Base-by-base conservation (phyloP, 2,797 vertebrate species). In the Pangasius macronema region DNA sequence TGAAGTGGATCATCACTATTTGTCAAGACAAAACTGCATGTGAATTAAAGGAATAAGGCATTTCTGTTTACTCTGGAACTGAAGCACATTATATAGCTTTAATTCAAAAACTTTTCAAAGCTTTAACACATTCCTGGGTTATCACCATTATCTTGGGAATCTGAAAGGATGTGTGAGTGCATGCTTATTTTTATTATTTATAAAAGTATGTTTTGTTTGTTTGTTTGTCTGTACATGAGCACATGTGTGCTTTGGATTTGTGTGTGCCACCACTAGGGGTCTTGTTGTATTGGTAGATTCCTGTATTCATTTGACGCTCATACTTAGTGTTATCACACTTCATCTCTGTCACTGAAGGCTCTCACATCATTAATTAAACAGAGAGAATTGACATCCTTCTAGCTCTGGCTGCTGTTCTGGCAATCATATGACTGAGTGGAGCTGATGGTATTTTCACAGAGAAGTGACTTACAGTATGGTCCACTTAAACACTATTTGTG, bases 331-430 rank as follows among this genome's bases (percentile, higher is more conserved):
- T 88, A 87, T 70, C 68, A 75, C 84, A 42, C 72, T 86, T 89
- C 39, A 84, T 87, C 20, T 84, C 57, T 63, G 73, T 84, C 80
- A 83, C 83, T 87, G 81, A 68, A 89, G 83, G 76, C 72, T 82
- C 68, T 86, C 63, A 79, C 24, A 83, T 90, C 84, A 85, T 89
- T 88, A 89, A 88, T 89, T 82, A 77, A 5, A 36, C 30, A 86
- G 59, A 88, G 61, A 73, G 42, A 85, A 39, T 42, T 80, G 27
- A 67, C 9, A 49, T 51, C 61, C 10, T 67, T 83, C 16, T 49
- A 67, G 16, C 63, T 33, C 27, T 46, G 83, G 14, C 67, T 84
- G 53, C 51, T 59, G 51, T 75, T 84, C 49, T n/a, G 36, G 55
- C 13, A 75, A 18, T 84, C 24, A 59, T 59, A 59, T 75, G 68